Evolutionary conservation across 2,888 invertebrate species (phyloP).

Genomic region (Neuroscelio doddi): DNA sequence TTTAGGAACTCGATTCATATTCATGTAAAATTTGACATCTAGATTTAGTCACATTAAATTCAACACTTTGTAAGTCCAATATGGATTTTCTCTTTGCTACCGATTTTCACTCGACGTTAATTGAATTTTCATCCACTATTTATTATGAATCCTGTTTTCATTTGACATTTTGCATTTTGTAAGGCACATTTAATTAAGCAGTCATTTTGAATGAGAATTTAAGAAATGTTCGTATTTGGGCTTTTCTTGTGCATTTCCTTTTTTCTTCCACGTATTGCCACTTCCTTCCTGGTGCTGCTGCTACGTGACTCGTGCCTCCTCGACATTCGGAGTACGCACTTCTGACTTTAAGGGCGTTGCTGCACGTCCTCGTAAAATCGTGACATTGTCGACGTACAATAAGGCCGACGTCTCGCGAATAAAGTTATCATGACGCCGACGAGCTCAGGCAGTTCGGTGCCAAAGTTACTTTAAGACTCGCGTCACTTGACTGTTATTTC

Average conservation of each 20-base stretch:
- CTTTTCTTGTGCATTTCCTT: slow-evolving; percentile 2
- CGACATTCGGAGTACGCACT: slow-evolving; percentile 23
- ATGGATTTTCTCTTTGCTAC: slow-evolving; percentile 24
- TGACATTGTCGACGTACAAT: slow-evolving; percentile 51
- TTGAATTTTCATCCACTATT: slow-evolving; percentile 1
- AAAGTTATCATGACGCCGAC: slow-evolving; percentile 34
- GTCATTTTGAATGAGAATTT: too few species aligned
- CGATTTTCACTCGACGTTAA: neutral
- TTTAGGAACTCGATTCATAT: slow-evolving; percentile 40
- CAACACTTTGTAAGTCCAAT: slow-evolving; percentile 27
- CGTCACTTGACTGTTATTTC: slow-evolving; percentile 10
- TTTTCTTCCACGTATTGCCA: slow-evolving; percentile 16
- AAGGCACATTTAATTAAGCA: too few species aligned
- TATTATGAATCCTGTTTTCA: neutral
- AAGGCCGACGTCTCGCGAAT: slow-evolving; percentile 45
- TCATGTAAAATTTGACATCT: slow-evolving; percentile 42
- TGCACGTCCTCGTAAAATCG: slow-evolving; percentile 47
- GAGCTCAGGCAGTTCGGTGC: slow-evolving; percentile 10
- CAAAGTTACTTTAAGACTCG: slow-evolving; percentile 12
- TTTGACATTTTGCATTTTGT: neutral
- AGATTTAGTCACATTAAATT: slow-evolving; percentile 26
- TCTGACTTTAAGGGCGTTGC: slow-evolving; percentile 38
- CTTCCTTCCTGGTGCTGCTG: slow-evolving; percentile 24
- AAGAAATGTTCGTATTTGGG: neutral
- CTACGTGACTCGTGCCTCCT: slow-evolving; percentile 45